Evolutionary conservation across 2,113 vertebrate species (phyloP).

Genomic region (Australoheros scitulus): DNA sequence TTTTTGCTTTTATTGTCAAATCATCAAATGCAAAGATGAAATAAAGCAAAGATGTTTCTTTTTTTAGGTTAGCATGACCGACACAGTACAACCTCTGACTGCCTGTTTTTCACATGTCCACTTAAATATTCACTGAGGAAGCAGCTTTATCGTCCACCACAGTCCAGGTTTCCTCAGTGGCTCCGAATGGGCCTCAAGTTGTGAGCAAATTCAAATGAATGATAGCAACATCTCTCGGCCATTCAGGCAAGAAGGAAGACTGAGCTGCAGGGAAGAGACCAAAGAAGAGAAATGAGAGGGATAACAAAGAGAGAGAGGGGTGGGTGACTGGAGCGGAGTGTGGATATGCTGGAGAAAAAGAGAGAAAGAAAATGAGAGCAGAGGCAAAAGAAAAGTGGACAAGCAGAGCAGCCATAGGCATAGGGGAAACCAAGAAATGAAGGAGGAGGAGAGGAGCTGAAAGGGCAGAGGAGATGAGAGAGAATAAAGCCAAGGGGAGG

Average conservation of each 20-base stretch:
- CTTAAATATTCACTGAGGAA: not conserved
- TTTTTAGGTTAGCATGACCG: not conserved
- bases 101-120: not conserved
- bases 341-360: constrained; percentile 2
- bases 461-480: constrained; percentile 46
- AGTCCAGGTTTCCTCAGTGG: constrained; percentile 6
- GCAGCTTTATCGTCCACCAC: not conserved
- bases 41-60: not conserved
- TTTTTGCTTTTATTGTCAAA: not conserved
- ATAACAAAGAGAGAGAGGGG: not conserved
- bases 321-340: not conserved
- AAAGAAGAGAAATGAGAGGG: constrained; percentile 15
- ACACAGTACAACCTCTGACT: not conserved
- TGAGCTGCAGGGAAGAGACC: constrained; percentile 2
- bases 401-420: constrained; percentile 10
- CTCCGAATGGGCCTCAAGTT: not conserved
- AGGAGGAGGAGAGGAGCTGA: constrained; percentile 19
- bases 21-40: not conserved
- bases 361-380: not conserved
- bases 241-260: constrained; percentile 11
- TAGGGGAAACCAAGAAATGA: not conserved
- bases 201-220: constrained; percentile 33
- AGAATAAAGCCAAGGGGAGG: constrained; percentile 31
- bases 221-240: constrained; percentile 10
- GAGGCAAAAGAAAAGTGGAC: not conserved